Evolutionary conservation across 2,888 invertebrate species (phyloP), one percentile per base, ranked within the genome.

Genomic region (Drosophila paramelanica): DNA sequence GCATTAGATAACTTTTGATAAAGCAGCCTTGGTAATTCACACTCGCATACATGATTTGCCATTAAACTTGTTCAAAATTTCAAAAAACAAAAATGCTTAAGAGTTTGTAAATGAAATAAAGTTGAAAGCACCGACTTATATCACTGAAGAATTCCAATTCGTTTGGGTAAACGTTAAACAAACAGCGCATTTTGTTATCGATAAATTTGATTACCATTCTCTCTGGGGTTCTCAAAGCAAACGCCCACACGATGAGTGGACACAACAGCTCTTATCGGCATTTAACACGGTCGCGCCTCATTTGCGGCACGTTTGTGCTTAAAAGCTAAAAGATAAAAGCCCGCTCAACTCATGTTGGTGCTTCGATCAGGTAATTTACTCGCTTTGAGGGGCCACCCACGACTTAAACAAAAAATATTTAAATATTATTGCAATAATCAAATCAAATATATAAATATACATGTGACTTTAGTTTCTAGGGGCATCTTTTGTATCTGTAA

Each of bases 381-480:
- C 33, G 51, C 31, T 23, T 38, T 10, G n/a, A 25, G 55, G 25
- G 60, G 39, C 76, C 76, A 78, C 76, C 74, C 78, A 73, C 57
- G 68, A 57, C 17, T 38, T 13, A 36, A 11, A 13, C 3, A 11
- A 11, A 33, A 11, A 13, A 36, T 13, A 13, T 13, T 13, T 4
- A 33, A 49, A 57, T 58, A 65, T 72, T 64, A 77, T 77, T 73
- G 76, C 78, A 76, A 74, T 62, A 74, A 60, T 58, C 59, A 62
- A 76, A 77, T 57, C 65, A 65, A 50, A 52, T 42, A 51, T 23
- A 42, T 27, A 36, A 20, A 45, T 49, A 47, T 31, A 31, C 31
- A 31, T 53, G 5, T 42, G 23, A 10, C 27, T 46, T n/a, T 38
- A 38, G 36, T 36, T 41, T 33, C 31, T 33, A 42, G 23, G 20